Base-by-base conservation (phyloP, 2,888 invertebrate species). In the Alsophila aescularia region DNA sequence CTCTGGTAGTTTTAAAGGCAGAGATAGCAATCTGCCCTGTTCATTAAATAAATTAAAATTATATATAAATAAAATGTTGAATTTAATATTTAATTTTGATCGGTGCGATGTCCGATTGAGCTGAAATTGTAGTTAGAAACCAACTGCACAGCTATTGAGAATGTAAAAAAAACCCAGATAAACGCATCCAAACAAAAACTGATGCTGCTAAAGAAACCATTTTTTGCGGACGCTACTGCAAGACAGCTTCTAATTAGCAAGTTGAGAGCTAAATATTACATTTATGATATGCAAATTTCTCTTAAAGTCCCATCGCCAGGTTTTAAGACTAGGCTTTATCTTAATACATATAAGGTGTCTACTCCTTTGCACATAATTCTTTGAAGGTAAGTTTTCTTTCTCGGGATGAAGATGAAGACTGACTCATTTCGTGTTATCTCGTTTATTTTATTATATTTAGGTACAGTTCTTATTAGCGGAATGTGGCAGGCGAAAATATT, bases 231-330 rank as follows among this genome's bases (percentile, higher is more conserved):
- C 86, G 68, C 57, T 89, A 81, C 85, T 62, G 63, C 72, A 81
- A 84, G 81, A 83, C 79, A 77, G 76, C 81, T 85, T 84, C 87
- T 90, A 90, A 90, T 90, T 90, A 90, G 86, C 87, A 88, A 88
- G 85, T 87, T 85, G 85, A 86, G 85, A 87, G 88, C 86, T 87
- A 89, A 90, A 88, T 89, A 90, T 90, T 85, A 90, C 88, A 89
- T 88, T 90, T 90, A 89, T 88, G 87, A 86, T 86, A 89, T 89
- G 88, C 87, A 90, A 89, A 90, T 89, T 86, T 85, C 75, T 69
- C 79, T 74, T 71, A 79, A 72, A 69, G 60, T 63, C 60, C 39
- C 52, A 58, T 62, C 60, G 57, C 52, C 50, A 70, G 73, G 80
- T 76, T 75, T 60, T 44, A 47, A 61, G 58, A 59, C 13, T 82